phyloP scores from a whole-genome alignment of 2,797 vertebrate species.

The Antennarius maculatus region DNA sequence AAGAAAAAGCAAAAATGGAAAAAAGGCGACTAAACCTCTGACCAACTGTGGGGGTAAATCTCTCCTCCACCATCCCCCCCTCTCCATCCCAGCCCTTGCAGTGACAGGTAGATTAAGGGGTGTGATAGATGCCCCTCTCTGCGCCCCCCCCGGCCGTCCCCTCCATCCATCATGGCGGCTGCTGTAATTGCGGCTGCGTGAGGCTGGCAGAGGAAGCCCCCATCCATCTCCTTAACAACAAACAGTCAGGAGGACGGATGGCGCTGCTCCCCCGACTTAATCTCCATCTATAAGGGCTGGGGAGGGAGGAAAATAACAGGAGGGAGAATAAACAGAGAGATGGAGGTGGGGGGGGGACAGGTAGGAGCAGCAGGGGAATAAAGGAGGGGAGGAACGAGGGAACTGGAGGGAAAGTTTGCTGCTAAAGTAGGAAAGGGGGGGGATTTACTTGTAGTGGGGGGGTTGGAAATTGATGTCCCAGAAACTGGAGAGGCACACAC shows the following conservation, averaged over 20 bases:
- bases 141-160: conserved; percentile 69
- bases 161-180: conserved; percentile 84
- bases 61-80: conserved; percentile 9
- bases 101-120: conserved; percentile 87
- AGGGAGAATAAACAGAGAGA: conserved; percentile 44
- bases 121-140: conserved; percentile 83
- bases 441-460: conserved; percentile 42
- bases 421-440: conserved; percentile 44
- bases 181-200: conserved; percentile 86
- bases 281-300: conserved; percentile 82
- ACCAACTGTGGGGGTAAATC: conserved; percentile 51
- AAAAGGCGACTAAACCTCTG: conserved; percentile 49
- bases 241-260: conserved; percentile 88
- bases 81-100: conserved; percentile 60
- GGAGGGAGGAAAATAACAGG: conserved; percentile 62
- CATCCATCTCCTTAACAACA: conserved; percentile 90
- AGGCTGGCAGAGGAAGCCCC: conserved; percentile 83
- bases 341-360: conserved; percentile 11
- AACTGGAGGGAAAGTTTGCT: conserved; percentile 60
- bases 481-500: conserved; percentile 75
- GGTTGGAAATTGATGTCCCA: conserved; percentile 70
- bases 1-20: conserved; percentile 13
- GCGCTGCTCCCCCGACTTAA: conserved; percentile 81
- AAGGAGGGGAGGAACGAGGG: conserved; percentile 17
- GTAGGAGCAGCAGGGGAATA: conserved; percentile 19